phyloP scores from a whole-genome alignment of 64 coral and sea anemone species.

The Exaiptasia diaphana region DNA sequence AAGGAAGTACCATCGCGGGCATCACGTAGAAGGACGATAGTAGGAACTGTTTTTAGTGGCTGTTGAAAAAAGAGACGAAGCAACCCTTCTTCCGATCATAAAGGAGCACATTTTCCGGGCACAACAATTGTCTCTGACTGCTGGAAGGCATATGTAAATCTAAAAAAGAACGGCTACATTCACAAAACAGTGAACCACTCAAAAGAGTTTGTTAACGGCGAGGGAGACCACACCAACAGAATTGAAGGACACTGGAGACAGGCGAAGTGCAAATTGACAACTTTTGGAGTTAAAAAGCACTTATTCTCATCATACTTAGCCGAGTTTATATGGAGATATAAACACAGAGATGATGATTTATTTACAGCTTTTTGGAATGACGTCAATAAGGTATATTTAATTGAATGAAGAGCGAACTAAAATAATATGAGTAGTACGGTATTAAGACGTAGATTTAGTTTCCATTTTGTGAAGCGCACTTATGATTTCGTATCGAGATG shows the following conservation, averaged over 20 bases:
- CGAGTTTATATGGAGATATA: background rate
- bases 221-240: background rate
- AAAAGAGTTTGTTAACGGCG: background rate
- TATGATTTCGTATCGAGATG: too few species aligned
- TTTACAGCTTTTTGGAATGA: background rate
- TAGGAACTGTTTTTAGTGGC: slow-evolving; percentile 20
- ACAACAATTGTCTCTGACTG: background rate
- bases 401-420: too few species aligned
- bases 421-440: too few species aligned
- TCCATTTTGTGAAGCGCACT: too few species aligned
- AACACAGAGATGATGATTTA: background rate
- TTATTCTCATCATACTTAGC: background rate
- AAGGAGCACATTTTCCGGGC: slow-evolving; percentile 25
- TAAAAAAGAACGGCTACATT: background rate
- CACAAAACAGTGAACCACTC: background rate
- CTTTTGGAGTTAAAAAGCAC: background rate
- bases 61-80: background rate
- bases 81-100: slow-evolving; percentile 5
- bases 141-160: background rate
- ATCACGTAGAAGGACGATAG: slow-evolving; percentile 18
- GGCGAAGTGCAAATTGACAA: background rate
- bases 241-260: background rate
- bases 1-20: slow-evolving; percentile 35
- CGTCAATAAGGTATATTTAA: background rate
- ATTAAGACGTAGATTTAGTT: too few species aligned